These are phyloP conservation scores for Eristalis pertinax DNA, from an alignment of 2,888 invertebrate genomes.

Conservation along the genomic window DNA sequence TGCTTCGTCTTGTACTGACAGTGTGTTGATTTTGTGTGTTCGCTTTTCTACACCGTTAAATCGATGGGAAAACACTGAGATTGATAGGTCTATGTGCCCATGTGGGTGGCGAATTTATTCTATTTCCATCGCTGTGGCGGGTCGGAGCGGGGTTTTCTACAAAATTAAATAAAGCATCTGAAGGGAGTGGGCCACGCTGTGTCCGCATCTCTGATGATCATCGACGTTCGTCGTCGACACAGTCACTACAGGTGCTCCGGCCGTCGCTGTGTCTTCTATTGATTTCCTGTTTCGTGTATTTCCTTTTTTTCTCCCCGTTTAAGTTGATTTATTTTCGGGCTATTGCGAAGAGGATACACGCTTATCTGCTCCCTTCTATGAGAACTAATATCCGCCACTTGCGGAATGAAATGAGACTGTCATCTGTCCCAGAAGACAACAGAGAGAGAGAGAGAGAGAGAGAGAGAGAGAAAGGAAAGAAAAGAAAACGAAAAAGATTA, in stretches of 20 bases:
- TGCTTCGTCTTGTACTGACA: neutral
- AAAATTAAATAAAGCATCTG: constrained; percentile 46
- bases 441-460: neutral
- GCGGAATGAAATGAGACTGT: neutral
- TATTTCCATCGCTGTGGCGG: constrained; percentile 22
- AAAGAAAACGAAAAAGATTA: constrained; percentile 39
- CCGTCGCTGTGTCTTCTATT: neutral
- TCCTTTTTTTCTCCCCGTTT: neutral
- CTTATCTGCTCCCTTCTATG: constrained; percentile 5
- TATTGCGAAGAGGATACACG: neutral
- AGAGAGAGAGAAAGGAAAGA: neutral
- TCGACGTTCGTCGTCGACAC: neutral
- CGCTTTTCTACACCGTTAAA: constrained; percentile 48
- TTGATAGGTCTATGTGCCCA: constrained; percentile 43
- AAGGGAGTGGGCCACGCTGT: constrained; percentile 3
- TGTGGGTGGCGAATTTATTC: constrained; percentile 44
- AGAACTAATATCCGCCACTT: constrained; percentile 34
- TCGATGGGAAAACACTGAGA: constrained; percentile 58
- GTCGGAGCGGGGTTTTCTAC: neutral
- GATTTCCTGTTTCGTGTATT: constrained; percentile 3
- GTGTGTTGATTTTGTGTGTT: constrained; percentile 20
- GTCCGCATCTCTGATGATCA: constrained; percentile 12
- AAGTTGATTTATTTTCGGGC: constrained; percentile 38
- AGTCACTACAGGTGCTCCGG: neutral
- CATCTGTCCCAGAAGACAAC: neutral